These are phyloP conservation scores for Sericinus montela DNA, from an alignment of 2,888 invertebrate genomes.

Conservation along the genomic window DNA sequence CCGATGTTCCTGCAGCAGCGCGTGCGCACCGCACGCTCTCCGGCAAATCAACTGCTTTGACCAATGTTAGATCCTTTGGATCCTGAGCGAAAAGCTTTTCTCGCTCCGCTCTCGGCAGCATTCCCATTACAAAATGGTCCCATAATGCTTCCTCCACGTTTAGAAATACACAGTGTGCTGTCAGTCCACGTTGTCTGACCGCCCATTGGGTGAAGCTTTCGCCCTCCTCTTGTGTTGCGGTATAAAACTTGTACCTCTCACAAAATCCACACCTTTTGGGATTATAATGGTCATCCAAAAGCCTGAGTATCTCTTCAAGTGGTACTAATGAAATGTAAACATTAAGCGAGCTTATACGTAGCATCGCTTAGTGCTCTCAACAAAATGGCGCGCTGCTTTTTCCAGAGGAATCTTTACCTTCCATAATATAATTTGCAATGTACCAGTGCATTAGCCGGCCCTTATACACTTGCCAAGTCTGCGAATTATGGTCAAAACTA, in stretches of 20 bases:
- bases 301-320: too few species aligned
- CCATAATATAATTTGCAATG: background rate
- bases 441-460: background rate
- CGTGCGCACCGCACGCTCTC: too few species aligned
- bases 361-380: constrained; percentile 6
- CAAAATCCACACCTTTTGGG: too few species aligned
- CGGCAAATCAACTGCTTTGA: constrained; percentile 28
- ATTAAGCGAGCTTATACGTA: too few species aligned
- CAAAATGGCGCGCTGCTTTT: background rate
- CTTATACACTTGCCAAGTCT: background rate
- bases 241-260: too few species aligned
- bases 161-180: too few species aligned
- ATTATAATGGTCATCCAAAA: too few species aligned
- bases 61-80: constrained; percentile 22
- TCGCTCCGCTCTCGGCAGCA: constrained; percentile 26
- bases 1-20: too few species aligned
- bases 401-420: background rate
- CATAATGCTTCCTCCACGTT: constrained; percentile 27
- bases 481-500: background rate
- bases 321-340: too few species aligned
- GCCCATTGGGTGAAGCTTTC: too few species aligned
- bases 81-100: constrained; percentile 26
- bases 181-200: too few species aligned
- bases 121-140: constrained; percentile 27
- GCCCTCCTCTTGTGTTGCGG: too few species aligned